These are phyloP conservation scores for Bungarus multicinctus DNA, from an alignment of 2,113 vertebrate genomes.

Conservation along the genomic window DNA sequence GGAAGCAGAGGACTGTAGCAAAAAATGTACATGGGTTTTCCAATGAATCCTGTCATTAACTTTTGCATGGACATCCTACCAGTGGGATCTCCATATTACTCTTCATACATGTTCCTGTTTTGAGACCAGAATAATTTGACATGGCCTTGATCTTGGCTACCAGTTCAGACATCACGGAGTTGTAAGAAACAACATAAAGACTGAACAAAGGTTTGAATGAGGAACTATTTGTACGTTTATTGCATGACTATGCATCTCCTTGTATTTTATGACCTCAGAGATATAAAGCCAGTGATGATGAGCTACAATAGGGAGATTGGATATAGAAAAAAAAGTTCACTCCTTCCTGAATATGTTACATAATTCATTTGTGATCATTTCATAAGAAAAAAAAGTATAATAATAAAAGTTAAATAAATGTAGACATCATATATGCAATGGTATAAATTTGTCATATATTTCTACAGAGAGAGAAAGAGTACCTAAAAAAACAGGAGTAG, in stretches of 20 bases:
- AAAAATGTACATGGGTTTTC: no score
- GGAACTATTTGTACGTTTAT: neutral
- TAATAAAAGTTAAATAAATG: neutral
- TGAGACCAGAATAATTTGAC: neutral
- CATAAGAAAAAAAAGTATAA: neutral
- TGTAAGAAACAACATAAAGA: neutral
- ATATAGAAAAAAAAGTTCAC: neutral
- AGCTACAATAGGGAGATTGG: neutral
- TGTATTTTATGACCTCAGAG: neutral
- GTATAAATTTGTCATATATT: neutral
- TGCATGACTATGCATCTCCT: neutral
- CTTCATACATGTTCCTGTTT: neutral
- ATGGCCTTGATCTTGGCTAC: neutral
- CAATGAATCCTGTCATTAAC: neutral
- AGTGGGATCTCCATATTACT: neutral
- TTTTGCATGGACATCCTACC: neutral
- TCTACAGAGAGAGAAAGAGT: neutral
- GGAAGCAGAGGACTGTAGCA: neutral
- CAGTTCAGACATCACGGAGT: neutral
- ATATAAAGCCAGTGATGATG: neutral
- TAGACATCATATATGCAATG: neutral
- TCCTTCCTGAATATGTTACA: neutral
- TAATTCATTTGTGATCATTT: neutral
- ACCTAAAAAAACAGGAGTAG: neutral
- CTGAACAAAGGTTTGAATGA: neutral